A percentile compares a stretch with the other conserved stretches of the same genome.
Conservation (phyloP, 2,113 vertebrate genomes). For the rabbit (Oryctolagus cuniculus) region mOryCun1.1 NC_091433.1:51555001-51555500, state of each 20-base stretch:
- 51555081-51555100: constrained; percentile 39
- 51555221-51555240: background rate
- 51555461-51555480: background rate
- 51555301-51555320: background rate
- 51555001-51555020: constrained; percentile 78
- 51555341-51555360: background rate
- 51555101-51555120: constrained; percentile 63
- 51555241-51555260: constrained; percentile 26
- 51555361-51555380: background rate
- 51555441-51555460: background rate
- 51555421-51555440: background rate
- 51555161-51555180: constrained; percentile 39
- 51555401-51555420: background rate
- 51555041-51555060: background rate
- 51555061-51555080: constrained; percentile 43
- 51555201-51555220: background rate
- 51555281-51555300: constrained; percentile 2
- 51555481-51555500: background rate
- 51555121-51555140: constrained; percentile 49
- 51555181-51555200: background rate
- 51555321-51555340: background rate
- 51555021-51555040: constrained; percentile 43
- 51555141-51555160: constrained; percentile 33
- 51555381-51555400: background rate
- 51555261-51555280: constrained; percentile 21